Base-by-base conservation (phyloP, 2,113 vertebrate genomes). In the Hypomesus transpacificus region DNA sequence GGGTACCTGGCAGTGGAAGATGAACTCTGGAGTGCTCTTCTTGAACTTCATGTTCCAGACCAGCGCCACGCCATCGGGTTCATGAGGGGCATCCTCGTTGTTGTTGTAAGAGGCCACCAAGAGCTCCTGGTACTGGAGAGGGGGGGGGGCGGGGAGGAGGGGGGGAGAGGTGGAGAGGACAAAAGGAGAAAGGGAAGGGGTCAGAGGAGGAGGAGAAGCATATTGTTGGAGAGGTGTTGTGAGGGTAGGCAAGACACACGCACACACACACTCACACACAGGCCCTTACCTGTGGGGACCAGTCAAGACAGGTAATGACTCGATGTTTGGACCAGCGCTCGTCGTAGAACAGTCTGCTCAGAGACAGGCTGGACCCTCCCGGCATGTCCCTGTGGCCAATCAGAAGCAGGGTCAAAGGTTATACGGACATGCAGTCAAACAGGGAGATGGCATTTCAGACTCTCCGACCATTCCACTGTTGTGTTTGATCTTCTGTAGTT, bases 41-140 rank as follows among this genome's bases (percentile, higher is more conserved):
- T 98, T 99, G 79, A 98, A 99, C 85, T 99, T 99, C 91, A 97
- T 98, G 89, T 99, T 98, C 97, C 97, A 98, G 58, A 98, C 95
- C 74, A 98, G 90, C 60, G 95, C 94, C 21, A 98, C 95, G 0
- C 97, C 97, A 64, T 98, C 97, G 1, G 97, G 97, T 73, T 99
- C 97, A 77, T 99, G 96, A 20, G 95, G 97, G 26, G 96, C 95
- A 24, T 98, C 96, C 84, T 98, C 97, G 3, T 98, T 98, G 80
- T 96, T 98, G 87, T 96, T 98, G 68, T 99, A 98, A 39, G 97
- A 97, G 59, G 97, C 95, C n/a, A 98, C 96, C 91, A 99, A 93
- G 87, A 98, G 84, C 87, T 98, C 97, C 0, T 95, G 96, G 75
- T 97, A 98, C 97, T 98, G 78, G 22, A 21, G 34, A 64, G 13